phyloP scores from a whole-genome alignment of 2,797 vertebrate species.

The Champsocephalus gunnari region DNA sequence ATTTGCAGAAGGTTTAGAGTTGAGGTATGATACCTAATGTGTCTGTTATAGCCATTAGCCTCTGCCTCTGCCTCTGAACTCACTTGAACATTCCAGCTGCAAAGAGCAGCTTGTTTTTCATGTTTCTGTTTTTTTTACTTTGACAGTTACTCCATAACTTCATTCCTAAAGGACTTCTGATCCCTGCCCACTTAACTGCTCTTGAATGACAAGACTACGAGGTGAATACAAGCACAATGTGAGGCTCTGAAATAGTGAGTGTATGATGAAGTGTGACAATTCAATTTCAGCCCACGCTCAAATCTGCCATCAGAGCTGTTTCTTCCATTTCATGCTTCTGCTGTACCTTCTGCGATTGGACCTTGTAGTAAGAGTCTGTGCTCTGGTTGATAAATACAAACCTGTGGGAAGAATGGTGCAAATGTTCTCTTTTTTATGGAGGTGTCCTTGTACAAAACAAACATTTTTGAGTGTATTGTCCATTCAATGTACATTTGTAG shows the following conservation, averaged over 20 bases:
- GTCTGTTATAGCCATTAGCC: slow-evolving; percentile 52
- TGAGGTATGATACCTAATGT: background rate
- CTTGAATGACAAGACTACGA: background rate
- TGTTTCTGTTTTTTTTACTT: slow-evolving; percentile 9
- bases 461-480: background rate
- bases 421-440: too few species aligned
- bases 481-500: background rate
- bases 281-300: slow-evolving; percentile 21
- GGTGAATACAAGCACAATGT: background rate
- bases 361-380: background rate
- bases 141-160: background rate
- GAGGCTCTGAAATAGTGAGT: background rate
- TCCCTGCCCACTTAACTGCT: slow-evolving; percentile 4
- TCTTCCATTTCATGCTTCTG: slow-evolving; percentile 27
- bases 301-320: slow-evolving; percentile 7
- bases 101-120: slow-evolving; percentile 41
- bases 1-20: background rate
- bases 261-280: slow-evolving; percentile 26
- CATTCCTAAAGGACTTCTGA: slow-evolving; percentile 5
- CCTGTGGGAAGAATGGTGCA: background rate
- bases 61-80: slow-evolving; percentile 15
- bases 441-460: background rate
- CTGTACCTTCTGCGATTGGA: background rate
- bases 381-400: background rate
- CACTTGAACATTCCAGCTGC: slow-evolving; percentile 43